Conservation (phyloP, 2,888 invertebrate species). For the Mechanitis mazaeus region DNA sequence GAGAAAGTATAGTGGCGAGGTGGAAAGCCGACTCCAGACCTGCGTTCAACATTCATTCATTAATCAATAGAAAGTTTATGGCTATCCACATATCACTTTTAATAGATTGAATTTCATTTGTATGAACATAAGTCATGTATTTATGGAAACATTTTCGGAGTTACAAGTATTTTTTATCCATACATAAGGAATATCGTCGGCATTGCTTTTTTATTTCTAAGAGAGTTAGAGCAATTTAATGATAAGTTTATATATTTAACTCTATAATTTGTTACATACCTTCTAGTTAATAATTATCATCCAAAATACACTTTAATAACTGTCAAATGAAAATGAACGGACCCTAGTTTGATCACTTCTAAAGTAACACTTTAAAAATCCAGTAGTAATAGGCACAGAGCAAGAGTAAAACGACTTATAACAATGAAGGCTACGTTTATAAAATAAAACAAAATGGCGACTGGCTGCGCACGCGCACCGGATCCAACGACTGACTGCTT, state of each 20-base stretch:
- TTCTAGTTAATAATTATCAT: neutral
- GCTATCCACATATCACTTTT: slow-evolving; percentile 28
- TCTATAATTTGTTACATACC: slow-evolving; percentile 8
- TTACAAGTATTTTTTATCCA: neutral
- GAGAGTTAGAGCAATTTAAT: slow-evolving; percentile 11
- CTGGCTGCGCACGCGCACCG: slow-evolving; percentile 48
- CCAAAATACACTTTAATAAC: neutral
- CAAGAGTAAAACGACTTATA: neutral
- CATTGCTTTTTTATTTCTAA: neutral
- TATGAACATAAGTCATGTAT: slow-evolving; percentile 13
- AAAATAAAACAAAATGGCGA: slow-evolving; percentile 40
- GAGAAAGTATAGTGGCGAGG: slow-evolving; percentile 52
- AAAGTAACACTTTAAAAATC: neutral
- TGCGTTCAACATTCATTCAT: slow-evolving; percentile 46
- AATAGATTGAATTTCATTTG: slow-evolving; percentile 18
- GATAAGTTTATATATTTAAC: slow-evolving; percentile 4
- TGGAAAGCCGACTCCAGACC: slow-evolving; percentile 25
- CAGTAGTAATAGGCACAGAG: neutral
- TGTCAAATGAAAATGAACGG: neutral
- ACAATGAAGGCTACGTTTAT: slow-evolving; percentile 17
- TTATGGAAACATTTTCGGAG: slow-evolving; percentile 4
- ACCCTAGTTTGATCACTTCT: neutral
- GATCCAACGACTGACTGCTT: slow-evolving; percentile 62
- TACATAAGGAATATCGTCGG: neutral
- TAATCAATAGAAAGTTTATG: slow-evolving; percentile 63